Evolutionary conservation across 2,113 vertebrate species (phyloP).

Genomic region (Colius striatus): DNA sequence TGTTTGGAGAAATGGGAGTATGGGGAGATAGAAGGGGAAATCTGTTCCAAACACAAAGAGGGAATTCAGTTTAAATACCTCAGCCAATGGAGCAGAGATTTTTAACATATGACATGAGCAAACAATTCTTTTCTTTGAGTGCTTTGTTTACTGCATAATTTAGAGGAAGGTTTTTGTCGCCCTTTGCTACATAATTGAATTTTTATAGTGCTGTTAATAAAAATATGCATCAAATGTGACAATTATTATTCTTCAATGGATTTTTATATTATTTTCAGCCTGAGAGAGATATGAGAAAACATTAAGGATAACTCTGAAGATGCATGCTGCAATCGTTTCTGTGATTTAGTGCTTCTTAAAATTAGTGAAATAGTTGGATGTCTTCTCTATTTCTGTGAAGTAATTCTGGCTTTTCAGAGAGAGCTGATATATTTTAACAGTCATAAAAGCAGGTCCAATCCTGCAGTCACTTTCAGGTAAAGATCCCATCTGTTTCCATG

Average conservation of each 20-base stretch:
- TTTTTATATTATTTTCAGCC: slow-evolving; percentile 58
- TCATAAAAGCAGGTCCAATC: background rate
- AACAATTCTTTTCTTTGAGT: background rate
- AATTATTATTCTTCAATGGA: slow-evolving; percentile 48
- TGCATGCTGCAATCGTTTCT: background rate
- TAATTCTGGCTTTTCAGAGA: background rate
- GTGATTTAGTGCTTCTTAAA: slow-evolving; percentile 27
- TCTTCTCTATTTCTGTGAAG: background rate
- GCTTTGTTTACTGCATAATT: slow-evolving; percentile 63
- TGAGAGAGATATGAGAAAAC: slow-evolving; percentile 16
- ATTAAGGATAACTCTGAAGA: slow-evolving; percentile 13
- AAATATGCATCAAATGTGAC: slow-evolving; percentile 52
- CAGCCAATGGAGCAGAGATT: background rate
- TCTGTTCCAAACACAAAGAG: background rate
- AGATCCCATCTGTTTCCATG: slow-evolving; percentile 18
- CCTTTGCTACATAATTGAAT: slow-evolving; percentile 61
- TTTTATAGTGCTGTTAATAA: slow-evolving; percentile 64
- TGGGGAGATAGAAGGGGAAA: background rate
- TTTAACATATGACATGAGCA: background rate
- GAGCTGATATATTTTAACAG: background rate
- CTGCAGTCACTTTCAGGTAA: slow-evolving; percentile 29
- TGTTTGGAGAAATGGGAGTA: background rate
- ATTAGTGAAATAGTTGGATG: background rate
- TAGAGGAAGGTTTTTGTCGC: slow-evolving; percentile 38
- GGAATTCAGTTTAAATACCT: slow-evolving; percentile 12